Base-by-base conservation (phyloP, 2,888 invertebrate genomes). In the Deroplatys truncata region DNA sequence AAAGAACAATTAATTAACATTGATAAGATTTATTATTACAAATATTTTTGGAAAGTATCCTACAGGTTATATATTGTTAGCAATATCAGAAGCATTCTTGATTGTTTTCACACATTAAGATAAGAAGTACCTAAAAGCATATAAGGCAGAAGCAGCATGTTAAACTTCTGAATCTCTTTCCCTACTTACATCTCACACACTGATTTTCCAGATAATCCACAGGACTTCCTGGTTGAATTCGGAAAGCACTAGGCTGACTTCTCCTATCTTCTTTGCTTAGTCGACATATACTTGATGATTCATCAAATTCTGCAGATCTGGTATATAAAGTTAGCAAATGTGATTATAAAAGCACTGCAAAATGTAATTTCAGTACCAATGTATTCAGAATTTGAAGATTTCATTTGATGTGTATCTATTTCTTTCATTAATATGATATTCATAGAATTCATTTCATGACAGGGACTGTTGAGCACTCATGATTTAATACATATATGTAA, bases 191-290 rank as follows among this genome's bases (percentile, higher is more conserved):
- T 91, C 93, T 93, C 31, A 94, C 93, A 91, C 95, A 95, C 92
- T 95, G 94, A 92, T 95, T 95, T 91, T 95, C 94, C 90, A 94
- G 92, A 92, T 95, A 95, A 91, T 95, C 94, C 35, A 94, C 92
- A 89, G 93, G 91, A 91, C 93, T 93, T 89, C 92, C 93, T 15
- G 92, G 92, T 35, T 93, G 92, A 35, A 92, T 91, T 88, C 93
- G 91, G 91, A 95, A 94, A 88, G 94, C 94, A 89, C 93, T 93
- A 10, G 94, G 94, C 91, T 94, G 94, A 82, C 94, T 94, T 89
- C 94, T 92, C 29, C 94, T 92, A 91, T 94, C 94, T 91, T 95
- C 94, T 84, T 93, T 92, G 91, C 94, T 94, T 91, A 95, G 91
- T 43, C 94, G 93, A 92, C 94, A 94, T 82, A 93, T 92, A 89